Conservation (phyloP, 2,797 vertebrate genomes). For the Brachymystax lenok region DNA sequence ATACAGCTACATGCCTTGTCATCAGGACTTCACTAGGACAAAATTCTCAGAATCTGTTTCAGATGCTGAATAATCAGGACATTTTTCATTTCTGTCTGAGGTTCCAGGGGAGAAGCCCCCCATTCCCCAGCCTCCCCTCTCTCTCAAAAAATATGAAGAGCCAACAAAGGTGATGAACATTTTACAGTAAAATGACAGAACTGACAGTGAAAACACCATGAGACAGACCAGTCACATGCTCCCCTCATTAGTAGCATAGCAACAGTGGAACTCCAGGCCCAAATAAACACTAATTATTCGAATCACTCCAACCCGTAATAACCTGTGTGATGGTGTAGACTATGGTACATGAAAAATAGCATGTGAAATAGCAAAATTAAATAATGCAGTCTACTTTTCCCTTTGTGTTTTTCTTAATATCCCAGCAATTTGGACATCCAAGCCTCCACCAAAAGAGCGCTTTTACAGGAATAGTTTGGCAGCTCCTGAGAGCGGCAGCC, state of each 20-base stretch:
- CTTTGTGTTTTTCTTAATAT: constrained; percentile 59
- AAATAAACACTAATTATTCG: constrained; percentile 31
- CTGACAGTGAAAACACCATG: constrained; percentile 32
- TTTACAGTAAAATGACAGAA: constrained; percentile 19
- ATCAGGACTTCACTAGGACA: constrained; percentile 54
- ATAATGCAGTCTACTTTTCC: constrained; percentile 22
- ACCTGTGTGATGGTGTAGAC: constrained; percentile 22
- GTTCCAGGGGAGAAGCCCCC: background rate
- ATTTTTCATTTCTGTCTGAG: constrained; percentile 13
- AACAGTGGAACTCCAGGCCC: constrained; percentile 19
- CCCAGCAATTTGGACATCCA: constrained; percentile 44
- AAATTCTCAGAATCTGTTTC: constrained; percentile 68
- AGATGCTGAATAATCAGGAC: constrained; percentile 75
- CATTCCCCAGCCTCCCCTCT: constrained; percentile 5
- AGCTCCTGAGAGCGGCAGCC: constrained; percentile 45
- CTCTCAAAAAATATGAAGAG: constrained; percentile 22
- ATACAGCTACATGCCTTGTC: constrained; percentile 20
- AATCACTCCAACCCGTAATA: constrained; percentile 24
- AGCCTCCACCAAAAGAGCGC: constrained; percentile 59
- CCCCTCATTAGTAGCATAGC: constrained; percentile 17
- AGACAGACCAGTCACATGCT: constrained; percentile 21
- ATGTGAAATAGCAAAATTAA: no score
- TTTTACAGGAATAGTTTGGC: constrained; percentile 82
- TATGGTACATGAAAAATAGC: constrained; percentile 3
- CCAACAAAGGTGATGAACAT: constrained; percentile 34